Percentiles rank a stretch among this genome's conserved stretches.
Conservation (phyloP, 2,888 invertebrate species). For the Stenoptilia bipunctidactyla region DNA sequence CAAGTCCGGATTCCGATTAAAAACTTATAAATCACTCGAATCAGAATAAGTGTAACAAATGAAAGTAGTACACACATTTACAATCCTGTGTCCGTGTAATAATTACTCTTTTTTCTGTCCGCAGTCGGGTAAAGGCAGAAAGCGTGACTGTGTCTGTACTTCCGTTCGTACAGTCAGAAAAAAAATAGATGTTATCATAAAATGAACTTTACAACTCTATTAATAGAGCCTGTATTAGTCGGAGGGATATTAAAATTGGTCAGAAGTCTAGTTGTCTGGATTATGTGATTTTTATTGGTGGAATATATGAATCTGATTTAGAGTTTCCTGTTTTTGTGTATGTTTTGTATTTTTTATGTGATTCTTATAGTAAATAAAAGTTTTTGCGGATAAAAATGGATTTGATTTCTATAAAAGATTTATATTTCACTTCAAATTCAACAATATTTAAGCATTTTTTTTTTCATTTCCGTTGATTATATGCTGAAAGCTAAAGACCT, state of each 20-base stretch:
- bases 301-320: neutral
- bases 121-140: conserved; percentile 31
- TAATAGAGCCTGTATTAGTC: too few relatives aligned
- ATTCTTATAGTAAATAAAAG: too few relatives aligned
- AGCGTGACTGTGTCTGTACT: conserved; percentile 37
- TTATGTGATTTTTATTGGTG: neutral
- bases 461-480: too few relatives aligned
- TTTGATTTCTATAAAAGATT: too few relatives aligned
- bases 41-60: conserved; percentile 22
- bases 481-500: too few relatives aligned
- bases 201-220: neutral
- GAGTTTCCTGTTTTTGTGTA: neutral
- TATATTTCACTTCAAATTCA: too few relatives aligned
- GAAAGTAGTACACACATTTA: conserved; percentile 26
- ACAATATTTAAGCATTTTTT: too few relatives aligned
- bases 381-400: too few relatives aligned
- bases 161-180: conserved; percentile 18
- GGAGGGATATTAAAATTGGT: too few relatives aligned
- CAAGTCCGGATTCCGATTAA: conserved; percentile 10
- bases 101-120: conserved; percentile 28
- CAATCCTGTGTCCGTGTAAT: conserved; percentile 30
- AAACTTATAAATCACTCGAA: conserved; percentile 17
- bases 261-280: neutral
- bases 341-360: too few relatives aligned
- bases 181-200: neutral